These are phyloP conservation scores for Doryteuthis pealeii DNA, from an alignment of 1,140 invertebrate species.

Conservation along the genomic window DNA sequence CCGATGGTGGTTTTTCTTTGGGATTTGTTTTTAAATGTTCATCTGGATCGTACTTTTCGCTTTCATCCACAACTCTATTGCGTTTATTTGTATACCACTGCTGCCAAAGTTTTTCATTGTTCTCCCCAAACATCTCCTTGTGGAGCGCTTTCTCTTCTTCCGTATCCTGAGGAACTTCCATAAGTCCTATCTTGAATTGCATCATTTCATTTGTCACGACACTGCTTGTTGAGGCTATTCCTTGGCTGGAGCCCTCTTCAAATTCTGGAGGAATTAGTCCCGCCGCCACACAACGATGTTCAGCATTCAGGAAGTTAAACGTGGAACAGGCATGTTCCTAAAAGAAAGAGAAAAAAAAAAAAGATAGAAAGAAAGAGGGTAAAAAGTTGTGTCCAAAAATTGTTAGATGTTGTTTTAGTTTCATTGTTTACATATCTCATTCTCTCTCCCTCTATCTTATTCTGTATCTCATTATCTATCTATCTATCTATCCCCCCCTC, in stretches of 20 bases:
- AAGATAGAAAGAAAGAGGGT: too few species aligned
- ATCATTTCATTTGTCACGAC: neutral
- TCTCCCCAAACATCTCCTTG: neutral
- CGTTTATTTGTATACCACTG: neutral
- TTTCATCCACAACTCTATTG: neutral
- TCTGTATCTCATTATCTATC: too few species aligned
- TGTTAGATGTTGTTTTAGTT: too few species aligned
- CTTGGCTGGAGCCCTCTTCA: neutral
- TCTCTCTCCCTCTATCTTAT: too few species aligned
- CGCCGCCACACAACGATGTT: conserved; percentile 74
- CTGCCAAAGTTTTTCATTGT: neutral
- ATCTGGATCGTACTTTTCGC: neutral
- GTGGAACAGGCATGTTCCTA: conserved; percentile 74
- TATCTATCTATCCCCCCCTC: too few species aligned
- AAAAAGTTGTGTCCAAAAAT: neutral
- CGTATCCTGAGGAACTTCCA: neutral
- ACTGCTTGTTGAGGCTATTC: neutral
- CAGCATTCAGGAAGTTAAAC: conserved; percentile 81
- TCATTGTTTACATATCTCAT: too few species aligned
- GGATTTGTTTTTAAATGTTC: neutral
- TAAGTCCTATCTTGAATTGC: neutral
- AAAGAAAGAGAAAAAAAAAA: conserved; percentile 23
- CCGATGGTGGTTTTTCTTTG: too few species aligned
- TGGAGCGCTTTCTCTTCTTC: neutral
- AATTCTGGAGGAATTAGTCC: conserved; percentile 73